Percentiles rank a stretch among this genome's conserved stretches.
Evolutionary conservation across 2,113 vertebrate genomes (phyloP).

Genomic region (Leptosomus discolor): DNA sequence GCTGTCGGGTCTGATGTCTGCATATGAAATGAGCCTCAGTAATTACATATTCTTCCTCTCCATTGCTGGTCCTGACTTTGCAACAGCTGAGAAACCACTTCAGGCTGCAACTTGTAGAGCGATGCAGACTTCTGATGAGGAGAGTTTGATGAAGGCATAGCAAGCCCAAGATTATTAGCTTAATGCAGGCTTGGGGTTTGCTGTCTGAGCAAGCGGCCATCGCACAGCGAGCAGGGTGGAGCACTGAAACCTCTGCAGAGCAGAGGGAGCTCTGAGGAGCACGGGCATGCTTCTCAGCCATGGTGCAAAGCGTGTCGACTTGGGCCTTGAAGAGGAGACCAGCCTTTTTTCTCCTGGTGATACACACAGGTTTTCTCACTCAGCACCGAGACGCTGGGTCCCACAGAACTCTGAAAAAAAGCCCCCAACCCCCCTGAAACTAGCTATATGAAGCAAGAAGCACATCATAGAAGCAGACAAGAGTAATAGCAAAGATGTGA

Average conservation of each 20-base stretch:
- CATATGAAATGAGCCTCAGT: background rate
- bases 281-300: background rate
- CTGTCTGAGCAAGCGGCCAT: background rate
- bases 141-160: accelerated
- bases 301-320: accelerated
- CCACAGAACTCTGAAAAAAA: background rate
- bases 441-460: background rate
- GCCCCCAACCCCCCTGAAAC: background rate
- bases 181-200: background rate
- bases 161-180: background rate
- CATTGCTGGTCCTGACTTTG: background rate
- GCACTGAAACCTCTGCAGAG: background rate
- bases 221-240: accelerated
- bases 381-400: background rate
- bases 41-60: background rate
- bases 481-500: background rate
- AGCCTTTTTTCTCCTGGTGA: background rate
- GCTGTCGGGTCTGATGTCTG: background rate
- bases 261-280: background rate
- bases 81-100: background rate
- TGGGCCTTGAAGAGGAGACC: background rate
- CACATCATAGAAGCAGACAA: background rate
- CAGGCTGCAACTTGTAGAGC: background rate
- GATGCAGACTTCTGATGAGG: background rate
- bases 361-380: background rate